A percentile compares a stretch with the other conserved stretches of the same genome.
These are phyloP conservation scores for Epistrophella euchroma DNA, from an alignment of 2,888 invertebrate genomes.

Conservation along the genomic window DNA sequence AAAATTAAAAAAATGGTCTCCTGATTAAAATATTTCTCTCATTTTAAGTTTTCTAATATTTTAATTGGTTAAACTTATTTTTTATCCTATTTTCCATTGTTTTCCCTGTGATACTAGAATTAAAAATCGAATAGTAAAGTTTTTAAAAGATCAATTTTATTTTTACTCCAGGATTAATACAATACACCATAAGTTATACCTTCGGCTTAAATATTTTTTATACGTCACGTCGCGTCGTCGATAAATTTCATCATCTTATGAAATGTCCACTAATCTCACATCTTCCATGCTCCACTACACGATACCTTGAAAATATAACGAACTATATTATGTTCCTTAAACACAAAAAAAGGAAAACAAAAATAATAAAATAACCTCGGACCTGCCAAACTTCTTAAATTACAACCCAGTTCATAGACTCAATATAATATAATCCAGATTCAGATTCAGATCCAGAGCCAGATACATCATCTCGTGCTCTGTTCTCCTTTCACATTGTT, in stretches of 20 bases:
- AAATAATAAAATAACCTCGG: slow-evolving; percentile 32
- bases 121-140: too few relatives aligned
- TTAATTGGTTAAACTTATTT: too few relatives aligned
- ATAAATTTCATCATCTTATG: slow-evolving; percentile 60
- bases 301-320: slow-evolving; percentile 15
- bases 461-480: slow-evolving; percentile 49
- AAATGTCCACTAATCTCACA: slow-evolving; percentile 25
- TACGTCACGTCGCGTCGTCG: slow-evolving; percentile 1
- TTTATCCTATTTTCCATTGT: too few relatives aligned
- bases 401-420: slow-evolving; percentile 63
- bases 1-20: too few relatives aligned
- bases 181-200: background rate
- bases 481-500: slow-evolving; percentile 38
- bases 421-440: slow-evolving; percentile 44
- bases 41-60: too few relatives aligned
- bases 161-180: too few relatives aligned
- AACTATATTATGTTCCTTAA: slow-evolving; percentile 25
- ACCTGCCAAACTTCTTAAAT: slow-evolving; percentile 68
- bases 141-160: too few relatives aligned
- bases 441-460: slow-evolving; percentile 22
- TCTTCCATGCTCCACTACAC: background rate
- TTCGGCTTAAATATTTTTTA: background rate
- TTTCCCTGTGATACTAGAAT: too few relatives aligned
- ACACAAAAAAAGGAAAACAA: background rate
- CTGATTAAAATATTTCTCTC: too few relatives aligned